These are phyloP conservation scores for Mirounga angustirostris DNA, from an alignment of 2,113 vertebrate genomes.

Conservation along the genomic window DNA sequence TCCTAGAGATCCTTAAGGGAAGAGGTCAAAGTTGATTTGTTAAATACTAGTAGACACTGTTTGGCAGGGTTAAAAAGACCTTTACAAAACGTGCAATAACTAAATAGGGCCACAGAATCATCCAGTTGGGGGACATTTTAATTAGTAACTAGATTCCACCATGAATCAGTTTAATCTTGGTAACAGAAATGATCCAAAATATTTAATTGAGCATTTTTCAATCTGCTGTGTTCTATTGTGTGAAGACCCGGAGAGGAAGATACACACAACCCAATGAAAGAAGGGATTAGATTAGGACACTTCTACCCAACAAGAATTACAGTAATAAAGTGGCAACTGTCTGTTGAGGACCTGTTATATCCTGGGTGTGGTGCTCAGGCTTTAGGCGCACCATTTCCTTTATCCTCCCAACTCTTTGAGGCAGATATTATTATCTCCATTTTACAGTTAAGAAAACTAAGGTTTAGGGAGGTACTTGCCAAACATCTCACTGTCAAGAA, in stretches of 20 bases:
- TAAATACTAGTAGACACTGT: slow-evolving; percentile 26
- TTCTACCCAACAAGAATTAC: background rate
- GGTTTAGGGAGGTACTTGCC: background rate
- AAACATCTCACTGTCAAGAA: background rate
- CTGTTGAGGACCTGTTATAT: background rate
- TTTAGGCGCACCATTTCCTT: background rate
- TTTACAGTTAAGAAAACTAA: background rate
- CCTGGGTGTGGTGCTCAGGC: background rate
- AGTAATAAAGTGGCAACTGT: background rate
- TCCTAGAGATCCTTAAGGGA: slow-evolving; percentile 41
- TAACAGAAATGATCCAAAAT: slow-evolving; percentile 52
- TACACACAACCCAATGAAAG: background rate
- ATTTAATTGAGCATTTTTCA: background rate
- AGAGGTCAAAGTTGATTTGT: background rate
- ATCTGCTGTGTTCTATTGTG: background rate
- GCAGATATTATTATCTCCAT: background rate
- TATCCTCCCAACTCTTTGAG: background rate
- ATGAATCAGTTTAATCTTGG: background rate
- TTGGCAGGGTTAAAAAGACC: slow-evolving; percentile 55
- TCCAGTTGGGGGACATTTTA: background rate
- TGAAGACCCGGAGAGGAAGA: background rate
- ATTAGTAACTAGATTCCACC: background rate
- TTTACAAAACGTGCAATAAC: background rate
- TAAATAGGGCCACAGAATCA: background rate
- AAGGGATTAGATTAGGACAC: background rate